Evolutionary conservation across 2,888 invertebrate genomes (phyloP).

Genomic region (Emmelina monodactyla): DNA sequence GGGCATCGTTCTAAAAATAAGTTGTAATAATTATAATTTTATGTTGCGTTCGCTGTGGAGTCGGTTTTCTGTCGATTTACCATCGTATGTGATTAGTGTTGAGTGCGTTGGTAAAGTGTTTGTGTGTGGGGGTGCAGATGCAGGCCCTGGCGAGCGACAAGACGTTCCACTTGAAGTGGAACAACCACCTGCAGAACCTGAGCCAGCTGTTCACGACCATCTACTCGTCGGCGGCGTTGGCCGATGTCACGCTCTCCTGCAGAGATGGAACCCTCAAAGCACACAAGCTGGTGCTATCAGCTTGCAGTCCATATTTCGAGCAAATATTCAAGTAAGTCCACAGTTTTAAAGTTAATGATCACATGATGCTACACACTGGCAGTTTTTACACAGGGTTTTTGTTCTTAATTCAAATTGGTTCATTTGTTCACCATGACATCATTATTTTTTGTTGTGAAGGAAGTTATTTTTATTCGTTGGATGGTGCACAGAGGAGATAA

Average conservation of each 20-base stretch:
- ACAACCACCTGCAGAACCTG: constrained; percentile 76
- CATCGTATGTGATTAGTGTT: constrained; percentile 46
- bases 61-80: constrained; percentile 58
- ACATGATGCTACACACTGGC: constrained; percentile 4
- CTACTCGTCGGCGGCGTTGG: constrained; percentile 73
- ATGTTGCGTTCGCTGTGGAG: constrained; percentile 62
- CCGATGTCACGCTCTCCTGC: constrained; percentile 76
- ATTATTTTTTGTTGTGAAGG: constrained; percentile 37
- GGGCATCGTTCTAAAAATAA: constrained; percentile 68
- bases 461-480: constrained; percentile 38
- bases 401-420: constrained; percentile 24
- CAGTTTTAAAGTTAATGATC: background rate
- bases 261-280: constrained; percentile 75
- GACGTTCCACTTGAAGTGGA: constrained; percentile 75
- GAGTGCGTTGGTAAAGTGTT: constrained; percentile 47
- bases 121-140: constrained; percentile 55
- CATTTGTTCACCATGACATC: constrained; percentile 48
- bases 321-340: constrained; percentile 69
- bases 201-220: constrained; percentile 74
- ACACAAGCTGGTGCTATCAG: constrained; percentile 76
- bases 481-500: constrained; percentile 30
- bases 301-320: constrained; percentile 80
- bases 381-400: constrained; percentile 17
- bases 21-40: constrained; percentile 68
- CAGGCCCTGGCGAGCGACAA: constrained; percentile 69